Percentiles rank a stretch among this genome's conserved stretches.
Conservation (phyloP, 2,113 vertebrate species). For the Ellobius talpinus region DNA sequence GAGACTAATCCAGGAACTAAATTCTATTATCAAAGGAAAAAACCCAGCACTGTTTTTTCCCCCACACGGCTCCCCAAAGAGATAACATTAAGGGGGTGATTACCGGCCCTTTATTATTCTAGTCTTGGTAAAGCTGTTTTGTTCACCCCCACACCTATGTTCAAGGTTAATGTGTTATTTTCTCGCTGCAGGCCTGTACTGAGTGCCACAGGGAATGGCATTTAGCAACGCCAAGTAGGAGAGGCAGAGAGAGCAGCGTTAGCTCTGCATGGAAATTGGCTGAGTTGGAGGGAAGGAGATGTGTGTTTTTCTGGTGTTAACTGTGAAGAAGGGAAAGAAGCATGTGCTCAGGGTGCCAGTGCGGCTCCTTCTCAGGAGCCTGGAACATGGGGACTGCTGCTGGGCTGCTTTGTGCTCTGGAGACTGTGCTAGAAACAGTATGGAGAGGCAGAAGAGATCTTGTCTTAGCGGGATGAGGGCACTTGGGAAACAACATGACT, state of each 20-base stretch:
- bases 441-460: background rate
- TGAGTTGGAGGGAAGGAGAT: constrained; percentile 45
- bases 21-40: constrained; percentile 56
- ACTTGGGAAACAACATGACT: background rate
- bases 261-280: constrained; percentile 32
- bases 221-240: constrained; percentile 61
- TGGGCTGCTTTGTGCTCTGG: background rate
- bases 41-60: background rate
- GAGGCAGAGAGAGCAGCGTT: constrained; percentile 7
- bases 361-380: constrained; percentile 9
- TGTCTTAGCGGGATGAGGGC: background rate
- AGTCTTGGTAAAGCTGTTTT: constrained; percentile 69
- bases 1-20: background rate
- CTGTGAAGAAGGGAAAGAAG: constrained; percentile 11
- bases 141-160: constrained; percentile 68
- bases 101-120: constrained; percentile 65
- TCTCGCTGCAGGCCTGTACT: constrained; percentile 68
- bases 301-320: constrained; percentile 73
- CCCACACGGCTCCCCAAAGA: constrained; percentile 3
- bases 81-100: constrained; percentile 61
- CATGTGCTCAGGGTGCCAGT: background rate
- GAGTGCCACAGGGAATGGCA: constrained; percentile 67
- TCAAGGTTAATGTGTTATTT: constrained; percentile 82
- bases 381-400: background rate
- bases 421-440: background rate